Evolutionary conservation across 2,888 invertebrate species (phyloP).

Genomic region (Stomorhina lunata): DNA sequence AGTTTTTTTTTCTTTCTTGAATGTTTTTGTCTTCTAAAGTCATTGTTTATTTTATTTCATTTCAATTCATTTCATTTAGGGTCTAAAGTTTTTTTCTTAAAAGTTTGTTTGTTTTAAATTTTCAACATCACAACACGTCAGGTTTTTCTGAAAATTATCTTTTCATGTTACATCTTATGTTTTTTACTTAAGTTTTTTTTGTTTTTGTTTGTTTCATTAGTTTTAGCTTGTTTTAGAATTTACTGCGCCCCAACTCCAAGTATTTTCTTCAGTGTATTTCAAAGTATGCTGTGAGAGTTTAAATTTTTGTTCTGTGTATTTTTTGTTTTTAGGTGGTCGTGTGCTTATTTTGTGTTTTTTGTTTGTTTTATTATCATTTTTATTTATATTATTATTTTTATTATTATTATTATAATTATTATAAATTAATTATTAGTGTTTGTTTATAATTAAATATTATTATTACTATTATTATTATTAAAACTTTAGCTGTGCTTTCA

Average conservation of each 20-base stretch:
- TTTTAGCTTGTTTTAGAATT: constrained; percentile 62
- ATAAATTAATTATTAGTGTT: constrained; percentile 33
- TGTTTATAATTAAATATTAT: constrained; percentile 25
- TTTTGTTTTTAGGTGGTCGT: constrained; percentile 41
- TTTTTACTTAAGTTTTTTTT: constrained; percentile 64
- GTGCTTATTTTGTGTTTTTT: constrained; percentile 51
- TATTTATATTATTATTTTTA: constrained; percentile 18
- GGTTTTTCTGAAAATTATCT: constrained; percentile 12
- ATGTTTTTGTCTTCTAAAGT: constrained; percentile 36
- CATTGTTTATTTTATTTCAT: constrained; percentile 61
- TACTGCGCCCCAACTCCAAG: constrained; percentile 79
- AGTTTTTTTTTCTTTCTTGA: constrained; percentile 38
- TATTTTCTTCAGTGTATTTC: constrained; percentile 62
- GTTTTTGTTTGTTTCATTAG: constrained; percentile 38
- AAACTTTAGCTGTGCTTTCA: constrained; percentile 51
- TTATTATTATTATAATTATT: constrained; percentile 42
- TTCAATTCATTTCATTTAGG: constrained; percentile 61
- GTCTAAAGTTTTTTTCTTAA: constrained; percentile 53
- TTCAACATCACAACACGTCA: constrained; percentile 69
- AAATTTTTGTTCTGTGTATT: constrained; percentile 45
- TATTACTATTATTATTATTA: constrained; percentile 41
- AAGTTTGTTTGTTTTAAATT: constrained; percentile 57
- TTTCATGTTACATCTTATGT: constrained; percentile 45
- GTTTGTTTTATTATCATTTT: constrained; percentile 34
- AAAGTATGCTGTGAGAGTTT: constrained; percentile 37